Evolutionary conservation across 2,888 invertebrate genomes (phyloP).

Genomic region (Polyploca ridens): DNA sequence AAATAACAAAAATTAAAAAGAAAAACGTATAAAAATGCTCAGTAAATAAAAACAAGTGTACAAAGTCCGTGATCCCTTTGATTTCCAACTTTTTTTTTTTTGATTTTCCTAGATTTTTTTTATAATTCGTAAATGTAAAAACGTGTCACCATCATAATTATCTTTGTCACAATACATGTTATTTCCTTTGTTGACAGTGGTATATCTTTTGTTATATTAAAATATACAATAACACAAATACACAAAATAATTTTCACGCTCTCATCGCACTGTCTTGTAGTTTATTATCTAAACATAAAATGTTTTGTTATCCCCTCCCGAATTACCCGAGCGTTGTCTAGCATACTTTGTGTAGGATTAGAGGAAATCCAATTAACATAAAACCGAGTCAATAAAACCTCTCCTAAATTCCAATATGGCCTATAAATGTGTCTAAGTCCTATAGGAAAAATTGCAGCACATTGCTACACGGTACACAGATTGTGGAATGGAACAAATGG

Average conservation of each 20-base stretch:
- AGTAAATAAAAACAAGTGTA: no score
- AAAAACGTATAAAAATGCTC: no score
- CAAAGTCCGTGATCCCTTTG: no score
- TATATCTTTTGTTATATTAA: no score
- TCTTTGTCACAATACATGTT: no score
- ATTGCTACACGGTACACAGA: slow-evolving; percentile 31
- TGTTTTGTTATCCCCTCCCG: slow-evolving; percentile 4
- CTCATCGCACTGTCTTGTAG: not conserved
- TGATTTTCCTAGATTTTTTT: no score
- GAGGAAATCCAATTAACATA: slow-evolving; percentile 64
- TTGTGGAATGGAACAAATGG: slow-evolving; percentile 18
- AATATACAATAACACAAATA: not conserved
- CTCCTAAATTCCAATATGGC: slow-evolving; percentile 66
- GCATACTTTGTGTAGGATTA: slow-evolving; percentile 39
- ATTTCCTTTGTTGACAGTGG: no score
- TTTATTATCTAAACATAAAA: slow-evolving; percentile 7
- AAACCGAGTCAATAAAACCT: slow-evolving; percentile 65
- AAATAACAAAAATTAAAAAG: no score
- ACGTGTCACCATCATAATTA: no score
- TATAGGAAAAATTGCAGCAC: slow-evolving; percentile 51
- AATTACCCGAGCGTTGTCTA: slow-evolving; percentile 12
- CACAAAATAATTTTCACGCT: not conserved
- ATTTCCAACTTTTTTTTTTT: no score
- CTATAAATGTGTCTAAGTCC: slow-evolving; percentile 62
- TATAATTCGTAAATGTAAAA: no score